These are phyloP conservation scores for Ashinkailepas kermadecensis DNA, from an alignment of 2,888 invertebrate genomes.

Conservation along the genomic window DNA sequence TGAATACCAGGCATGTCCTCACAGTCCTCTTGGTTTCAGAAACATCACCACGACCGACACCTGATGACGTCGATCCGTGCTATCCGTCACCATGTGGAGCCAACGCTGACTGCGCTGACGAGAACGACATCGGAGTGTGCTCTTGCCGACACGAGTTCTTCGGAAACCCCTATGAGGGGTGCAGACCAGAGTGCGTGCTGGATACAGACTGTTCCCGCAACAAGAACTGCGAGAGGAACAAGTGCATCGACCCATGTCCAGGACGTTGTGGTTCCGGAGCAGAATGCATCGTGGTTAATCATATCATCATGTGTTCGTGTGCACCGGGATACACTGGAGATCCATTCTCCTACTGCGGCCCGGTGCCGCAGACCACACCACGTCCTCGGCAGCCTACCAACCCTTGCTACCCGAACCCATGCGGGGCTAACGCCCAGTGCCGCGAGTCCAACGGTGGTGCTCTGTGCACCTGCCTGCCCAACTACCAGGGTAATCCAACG, in stretches of 20 bases:
- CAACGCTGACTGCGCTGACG: slow-evolving; percentile 66
- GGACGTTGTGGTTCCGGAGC: slow-evolving; percentile 71
- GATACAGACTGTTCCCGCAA: slow-evolving; percentile 74
- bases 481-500: slow-evolving; percentile 69
- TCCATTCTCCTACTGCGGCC: slow-evolving; percentile 45
- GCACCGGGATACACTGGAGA: slow-evolving; percentile 61
- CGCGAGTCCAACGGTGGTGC: slow-evolving; percentile 43
- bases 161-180: slow-evolving; percentile 59
- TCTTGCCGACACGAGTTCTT: slow-evolving; percentile 58
- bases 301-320: slow-evolving; percentile 68
- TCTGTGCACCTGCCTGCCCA: slow-evolving; percentile 61
- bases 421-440: slow-evolving; percentile 75
- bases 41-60: slow-evolving; percentile 37
- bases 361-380: slow-evolving; percentile 40
- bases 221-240: slow-evolving; percentile 61
- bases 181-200: slow-evolving; percentile 64
- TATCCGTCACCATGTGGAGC: slow-evolving; percentile 77
- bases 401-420: slow-evolving; percentile 79
- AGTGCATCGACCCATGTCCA: slow-evolving; percentile 48
- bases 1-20: no score
- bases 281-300: slow-evolving; percentile 62
- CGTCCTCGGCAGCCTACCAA: slow-evolving; percentile 12
- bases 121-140: slow-evolving; percentile 71
- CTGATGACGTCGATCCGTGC: slow-evolving; percentile 53
- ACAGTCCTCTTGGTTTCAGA: background rate